Conservation (phyloP, 2,888 invertebrate genomes). For the Trypoxylon attenuatum region DNA sequence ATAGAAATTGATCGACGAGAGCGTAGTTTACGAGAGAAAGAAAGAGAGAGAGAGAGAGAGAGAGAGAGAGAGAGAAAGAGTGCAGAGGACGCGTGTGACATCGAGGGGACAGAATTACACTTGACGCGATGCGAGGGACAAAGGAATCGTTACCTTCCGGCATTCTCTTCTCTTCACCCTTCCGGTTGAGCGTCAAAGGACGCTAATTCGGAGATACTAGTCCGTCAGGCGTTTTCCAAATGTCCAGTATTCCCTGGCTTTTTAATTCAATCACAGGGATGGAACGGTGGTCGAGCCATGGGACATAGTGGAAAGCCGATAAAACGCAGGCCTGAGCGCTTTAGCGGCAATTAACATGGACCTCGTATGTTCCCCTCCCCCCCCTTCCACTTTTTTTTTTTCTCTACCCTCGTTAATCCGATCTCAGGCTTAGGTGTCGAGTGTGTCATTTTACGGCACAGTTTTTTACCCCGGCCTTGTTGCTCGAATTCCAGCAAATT, state of each 20-base stretch:
- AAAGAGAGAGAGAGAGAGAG: neutral
- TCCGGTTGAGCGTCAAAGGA: neutral
- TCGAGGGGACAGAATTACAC: neutral
- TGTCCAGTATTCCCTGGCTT: neutral
- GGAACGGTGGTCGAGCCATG: neutral
- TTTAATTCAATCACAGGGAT: neutral
- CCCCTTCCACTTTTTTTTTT: too few relatives aligned
- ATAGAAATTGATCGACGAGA: conserved; percentile 1
- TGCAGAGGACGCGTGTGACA: neutral
- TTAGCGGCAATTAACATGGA: conserved; percentile 13
- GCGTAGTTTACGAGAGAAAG: neutral
- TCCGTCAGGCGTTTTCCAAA: too few relatives aligned
- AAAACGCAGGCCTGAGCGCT: conserved; percentile 2
- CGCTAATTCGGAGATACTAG: neutral
- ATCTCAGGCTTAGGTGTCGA: neutral
- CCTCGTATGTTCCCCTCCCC: neutral
- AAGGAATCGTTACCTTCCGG: too few relatives aligned
- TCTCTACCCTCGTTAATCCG: neutral
- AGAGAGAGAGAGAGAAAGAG: neutral
- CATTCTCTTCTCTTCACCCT: neutral
- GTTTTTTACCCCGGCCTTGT: neutral
- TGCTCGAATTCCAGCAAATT: neutral
- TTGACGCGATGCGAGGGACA: neutral
- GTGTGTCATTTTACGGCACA: neutral
- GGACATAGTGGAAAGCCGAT: neutral